A percentile compares a stretch with the other conserved stretches of the same genome.
Evolutionary conservation across 2,797 vertebrate species (phyloP).

Genomic region (Melanogrammus aeglefinus): DNA sequence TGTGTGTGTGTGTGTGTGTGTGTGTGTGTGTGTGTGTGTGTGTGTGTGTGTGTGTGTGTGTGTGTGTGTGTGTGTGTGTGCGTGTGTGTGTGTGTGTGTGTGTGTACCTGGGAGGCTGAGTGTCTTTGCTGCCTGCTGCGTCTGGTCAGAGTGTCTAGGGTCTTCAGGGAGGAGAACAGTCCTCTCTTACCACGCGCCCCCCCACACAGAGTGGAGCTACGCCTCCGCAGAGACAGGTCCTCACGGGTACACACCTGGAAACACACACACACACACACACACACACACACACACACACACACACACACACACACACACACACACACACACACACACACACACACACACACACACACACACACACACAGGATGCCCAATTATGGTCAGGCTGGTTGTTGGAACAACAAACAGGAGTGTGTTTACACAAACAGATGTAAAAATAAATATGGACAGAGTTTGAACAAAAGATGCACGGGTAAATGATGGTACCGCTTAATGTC

Average conservation of each 20-base stretch:
- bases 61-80: not conserved
- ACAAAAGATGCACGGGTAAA: too few relatives aligned
- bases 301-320: conserved; percentile 15
- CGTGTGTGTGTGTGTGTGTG: not conserved
- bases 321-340: conserved; percentile 16
- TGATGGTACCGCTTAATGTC: too few relatives aligned
- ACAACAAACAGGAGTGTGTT: too few relatives aligned
- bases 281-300: conserved; percentile 13
- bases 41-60: not conserved
- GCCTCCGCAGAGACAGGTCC: conserved; percentile 77
- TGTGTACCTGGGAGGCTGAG: conserved; percentile 77
- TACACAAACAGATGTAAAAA: not conserved
- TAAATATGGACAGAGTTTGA: too few relatives aligned
- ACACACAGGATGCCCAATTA: not conserved
- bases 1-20: not conserved
- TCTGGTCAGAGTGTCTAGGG: conserved; percentile 78
- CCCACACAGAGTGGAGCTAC: conserved; percentile 75
- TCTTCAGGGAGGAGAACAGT: conserved; percentile 85
- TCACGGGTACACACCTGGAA: conserved; percentile 88
- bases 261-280: conserved; percentile 11
- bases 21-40: not conserved
- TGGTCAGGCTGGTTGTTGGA: not conserved
- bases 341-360: conserved; percentile 13
- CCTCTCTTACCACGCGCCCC: conserved; percentile 73
- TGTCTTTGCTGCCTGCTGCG: conserved; percentile 74